A percentile compares a stretch with the other conserved stretches of the same genome.
Conservation (phyloP, 1,140 invertebrate genomes). For the Bombus sibiricus region DNA sequence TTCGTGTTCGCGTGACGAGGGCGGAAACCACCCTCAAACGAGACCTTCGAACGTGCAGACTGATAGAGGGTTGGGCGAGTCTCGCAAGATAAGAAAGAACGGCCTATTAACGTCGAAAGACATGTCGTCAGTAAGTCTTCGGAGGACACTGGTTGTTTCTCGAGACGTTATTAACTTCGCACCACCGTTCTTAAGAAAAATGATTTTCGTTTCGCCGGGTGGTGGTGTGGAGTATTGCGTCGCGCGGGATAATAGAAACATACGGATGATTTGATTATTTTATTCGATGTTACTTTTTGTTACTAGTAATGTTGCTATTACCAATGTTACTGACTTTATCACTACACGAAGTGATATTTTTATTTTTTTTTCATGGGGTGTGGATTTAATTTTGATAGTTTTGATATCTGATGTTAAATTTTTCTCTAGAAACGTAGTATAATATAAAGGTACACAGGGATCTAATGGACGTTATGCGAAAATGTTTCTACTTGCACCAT, state of each 20-base stretch:
- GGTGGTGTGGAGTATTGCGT: not conserved
- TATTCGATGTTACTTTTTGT: no score
- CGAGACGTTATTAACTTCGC: not conserved
- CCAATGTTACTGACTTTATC: no score
- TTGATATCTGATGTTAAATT: not conserved
- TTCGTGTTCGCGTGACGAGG: conserved; percentile 9
- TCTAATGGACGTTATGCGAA: no score
- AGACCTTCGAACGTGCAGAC: not conserved
- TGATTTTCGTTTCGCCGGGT: not conserved
- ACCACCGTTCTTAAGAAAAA: not conserved
- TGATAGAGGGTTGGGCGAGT: not conserved
- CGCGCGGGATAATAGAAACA: not conserved
- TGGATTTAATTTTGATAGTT: not conserved
- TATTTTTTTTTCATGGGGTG: no score
- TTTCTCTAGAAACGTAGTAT: no score
- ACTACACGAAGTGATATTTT: not conserved
- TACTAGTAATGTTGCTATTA: no score
- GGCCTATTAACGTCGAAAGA: not conserved
- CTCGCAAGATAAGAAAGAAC: conserved; percentile 30
- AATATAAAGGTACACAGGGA: no score
- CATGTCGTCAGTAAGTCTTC: not conserved
- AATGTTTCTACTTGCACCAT: no score
- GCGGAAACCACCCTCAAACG: not conserved
- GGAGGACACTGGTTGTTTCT: not conserved
- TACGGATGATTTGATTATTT: not conserved